phyloP scores from a whole-genome alignment of 2,888 invertebrate genomes.

The Blomia tropicalis region DNA sequence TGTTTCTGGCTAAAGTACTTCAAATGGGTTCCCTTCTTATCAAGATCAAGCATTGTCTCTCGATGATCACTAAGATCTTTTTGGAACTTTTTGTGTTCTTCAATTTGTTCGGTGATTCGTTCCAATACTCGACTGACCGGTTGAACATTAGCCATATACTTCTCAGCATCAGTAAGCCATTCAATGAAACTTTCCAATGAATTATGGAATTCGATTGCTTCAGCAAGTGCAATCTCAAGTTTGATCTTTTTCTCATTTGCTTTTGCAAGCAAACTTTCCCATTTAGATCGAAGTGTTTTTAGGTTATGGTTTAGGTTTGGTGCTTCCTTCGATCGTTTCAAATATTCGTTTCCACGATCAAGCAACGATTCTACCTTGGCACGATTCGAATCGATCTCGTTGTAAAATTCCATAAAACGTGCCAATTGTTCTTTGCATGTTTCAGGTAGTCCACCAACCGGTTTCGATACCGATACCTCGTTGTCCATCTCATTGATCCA shows the following conservation, averaged over 20 bases:
- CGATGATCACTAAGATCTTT: conserved; percentile 81
- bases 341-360: conserved; percentile 72
- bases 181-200: conserved; percentile 82
- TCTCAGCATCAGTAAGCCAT: conserved; percentile 90
- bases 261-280: conserved; percentile 76
- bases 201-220: conserved; percentile 86
- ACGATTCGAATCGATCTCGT: conserved; percentile 76
- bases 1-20: conserved; percentile 99
- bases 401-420: conserved; percentile 84
- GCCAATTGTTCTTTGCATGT: conserved; percentile 92
- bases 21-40: conserved; percentile 91
- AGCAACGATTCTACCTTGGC: conserved; percentile 78
- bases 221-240: conserved; percentile 84
- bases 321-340: conserved; percentile 49
- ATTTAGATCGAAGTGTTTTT: conserved; percentile 71
- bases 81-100: conserved; percentile 86
- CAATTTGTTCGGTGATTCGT: conserved; percentile 74
- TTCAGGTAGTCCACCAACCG: conserved; percentile 91
- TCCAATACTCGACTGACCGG: conserved; percentile 86
- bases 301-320: conserved; percentile 69
- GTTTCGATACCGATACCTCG: conserved; percentile 79
- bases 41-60: conserved; percentile 81
- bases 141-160: conserved; percentile 65
- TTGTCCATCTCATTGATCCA: conserved; percentile 89
- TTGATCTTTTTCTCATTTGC: conserved; percentile 61